Conservation (phyloP, 2,797 vertebrate species). For the Acipenser transmontanus region DNA sequence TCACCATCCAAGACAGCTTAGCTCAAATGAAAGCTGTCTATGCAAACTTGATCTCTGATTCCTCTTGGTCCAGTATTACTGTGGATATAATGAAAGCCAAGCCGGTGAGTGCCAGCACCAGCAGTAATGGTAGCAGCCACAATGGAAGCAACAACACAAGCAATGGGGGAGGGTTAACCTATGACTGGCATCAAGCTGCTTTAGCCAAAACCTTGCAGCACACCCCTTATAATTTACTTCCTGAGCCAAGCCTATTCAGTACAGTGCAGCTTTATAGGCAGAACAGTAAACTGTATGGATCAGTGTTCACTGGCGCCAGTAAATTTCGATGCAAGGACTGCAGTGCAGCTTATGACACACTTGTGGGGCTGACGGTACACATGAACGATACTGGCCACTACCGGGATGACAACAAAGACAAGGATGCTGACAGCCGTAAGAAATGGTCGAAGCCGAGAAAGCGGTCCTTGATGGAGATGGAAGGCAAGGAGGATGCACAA, state of each 20-base stretch:
- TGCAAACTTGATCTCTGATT: slow-evolving; percentile 90
- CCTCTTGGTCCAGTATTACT: slow-evolving; percentile 90
- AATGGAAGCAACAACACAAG: slow-evolving; percentile 61
- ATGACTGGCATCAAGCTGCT: slow-evolving; percentile 83
- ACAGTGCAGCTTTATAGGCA: slow-evolving; percentile 96
- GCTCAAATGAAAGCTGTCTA: slow-evolving; percentile 95
- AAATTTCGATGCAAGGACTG: slow-evolving; percentile 98
- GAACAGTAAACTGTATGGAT: slow-evolving; percentile 94
- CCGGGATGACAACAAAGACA: slow-evolving; percentile 92
- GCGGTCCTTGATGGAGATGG: slow-evolving; percentile 95
- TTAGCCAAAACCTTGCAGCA: slow-evolving; percentile 94
- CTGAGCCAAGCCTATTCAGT: slow-evolving; percentile 95
- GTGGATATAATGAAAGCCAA: slow-evolving; percentile 79
- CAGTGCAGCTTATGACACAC: slow-evolving; percentile 90
- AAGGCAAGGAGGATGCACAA: slow-evolving; percentile 94
- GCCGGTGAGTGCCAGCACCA: slow-evolving; percentile 64
- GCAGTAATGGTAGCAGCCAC: slow-evolving; percentile 61
- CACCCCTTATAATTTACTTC: slow-evolving; percentile 84
- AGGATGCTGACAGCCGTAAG: slow-evolving; percentile 83
- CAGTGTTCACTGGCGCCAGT: slow-evolving; percentile 93
- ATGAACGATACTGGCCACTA: slow-evolving; percentile 98
- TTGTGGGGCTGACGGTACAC: slow-evolving; percentile 94
- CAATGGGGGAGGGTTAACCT: slow-evolving; percentile 66
- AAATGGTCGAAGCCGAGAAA: slow-evolving; percentile 95
- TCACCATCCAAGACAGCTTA: slow-evolving; percentile 89